Evolutionary conservation across 2,888 invertebrate species (phyloP).

Genomic region (Venustoraphidia nigricollis): DNA sequence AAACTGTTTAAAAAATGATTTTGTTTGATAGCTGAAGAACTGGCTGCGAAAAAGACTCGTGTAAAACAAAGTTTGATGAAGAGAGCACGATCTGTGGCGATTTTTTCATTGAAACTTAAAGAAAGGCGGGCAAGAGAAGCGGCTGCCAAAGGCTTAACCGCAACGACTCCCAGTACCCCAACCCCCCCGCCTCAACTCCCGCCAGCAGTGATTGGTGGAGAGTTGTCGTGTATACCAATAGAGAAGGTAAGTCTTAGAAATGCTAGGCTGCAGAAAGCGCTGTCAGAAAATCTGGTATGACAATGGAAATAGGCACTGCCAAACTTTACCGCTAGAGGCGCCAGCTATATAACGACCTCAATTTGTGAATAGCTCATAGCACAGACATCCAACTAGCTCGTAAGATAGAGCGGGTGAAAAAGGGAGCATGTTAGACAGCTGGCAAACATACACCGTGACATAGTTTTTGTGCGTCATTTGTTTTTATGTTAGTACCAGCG

Average conservation of each 20-base stretch:
- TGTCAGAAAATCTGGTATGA: too few relatives aligned
- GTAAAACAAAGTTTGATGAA: constrained; percentile 67
- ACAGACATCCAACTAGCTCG: too few relatives aligned
- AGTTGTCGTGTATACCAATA: constrained; percentile 70
- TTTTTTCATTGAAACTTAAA: constrained; percentile 68
- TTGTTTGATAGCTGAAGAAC: constrained; percentile 31
- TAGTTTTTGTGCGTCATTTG: too few relatives aligned
- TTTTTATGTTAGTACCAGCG: too few relatives aligned
- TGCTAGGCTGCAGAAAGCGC: too few relatives aligned
- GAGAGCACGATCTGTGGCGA: constrained; percentile 69
- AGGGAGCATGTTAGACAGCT: too few relatives aligned
- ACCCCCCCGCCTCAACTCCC: constrained; percentile 34
- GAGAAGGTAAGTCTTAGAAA: constrained; percentile 37
- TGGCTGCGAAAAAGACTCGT: constrained; percentile 46
- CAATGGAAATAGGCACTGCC: too few relatives aligned
- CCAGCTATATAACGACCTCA: too few relatives aligned
- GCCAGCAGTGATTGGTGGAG: constrained; percentile 55
- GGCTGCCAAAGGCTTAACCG: constrained; percentile 44
- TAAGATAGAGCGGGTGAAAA: too few relatives aligned
- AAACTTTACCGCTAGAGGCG: too few relatives aligned
- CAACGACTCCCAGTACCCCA: constrained; percentile 26
- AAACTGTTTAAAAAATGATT: constrained; percentile 17
- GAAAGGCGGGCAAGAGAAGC: constrained; percentile 67
- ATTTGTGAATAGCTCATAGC: too few relatives aligned
- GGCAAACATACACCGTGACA: too few relatives aligned